A percentile compares a stretch with the other conserved stretches of the same genome.
phyloP scores from a whole-genome alignment of 2,888 invertebrate genomes.

The Serripes groenlandicus region DNA sequence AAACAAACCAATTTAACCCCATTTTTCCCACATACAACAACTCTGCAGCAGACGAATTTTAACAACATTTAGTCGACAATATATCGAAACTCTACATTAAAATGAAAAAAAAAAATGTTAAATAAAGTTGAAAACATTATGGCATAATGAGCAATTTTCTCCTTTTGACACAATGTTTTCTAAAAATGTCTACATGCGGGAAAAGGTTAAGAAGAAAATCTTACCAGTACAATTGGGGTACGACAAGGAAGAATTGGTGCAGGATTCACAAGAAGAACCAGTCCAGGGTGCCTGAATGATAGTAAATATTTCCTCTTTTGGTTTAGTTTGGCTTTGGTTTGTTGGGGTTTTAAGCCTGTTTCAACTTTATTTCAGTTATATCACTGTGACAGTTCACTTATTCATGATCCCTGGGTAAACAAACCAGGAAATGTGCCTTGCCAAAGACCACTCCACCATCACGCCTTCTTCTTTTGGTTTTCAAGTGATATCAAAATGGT shows the following conservation, averaged over 20 bases:
- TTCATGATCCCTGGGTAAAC: too few relatives aligned
- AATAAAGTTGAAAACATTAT: background rate
- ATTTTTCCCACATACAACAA: background rate
- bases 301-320: too few relatives aligned
- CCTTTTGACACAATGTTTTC: background rate
- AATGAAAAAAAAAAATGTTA: too few relatives aligned
- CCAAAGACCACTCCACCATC: too few relatives aligned
- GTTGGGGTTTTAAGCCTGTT: too few relatives aligned
- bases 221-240: slow-evolving; percentile 76
- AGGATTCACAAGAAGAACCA: slow-evolving; percentile 80
- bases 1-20: background rate
- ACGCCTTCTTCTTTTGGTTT: too few relatives aligned
- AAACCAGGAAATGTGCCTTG: too few relatives aligned
- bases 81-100: too few relatives aligned
- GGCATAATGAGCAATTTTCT: background rate
- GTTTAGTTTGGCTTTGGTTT: too few relatives aligned
- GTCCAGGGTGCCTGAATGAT: slow-evolving; percentile 75
- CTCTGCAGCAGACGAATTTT: background rate
- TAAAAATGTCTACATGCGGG: background rate
- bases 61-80: background rate
- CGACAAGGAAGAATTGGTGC: slow-evolving; percentile 62
- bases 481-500: too few relatives aligned
- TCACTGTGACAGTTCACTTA: too few relatives aligned
- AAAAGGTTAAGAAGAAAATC: slow-evolving; percentile 26
- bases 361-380: too few relatives aligned